Evolutionary conservation across 1,140 invertebrate species (phyloP), one percentile per base, ranked within the genome.

Genomic region (Calephelis nemesis): DNA sequence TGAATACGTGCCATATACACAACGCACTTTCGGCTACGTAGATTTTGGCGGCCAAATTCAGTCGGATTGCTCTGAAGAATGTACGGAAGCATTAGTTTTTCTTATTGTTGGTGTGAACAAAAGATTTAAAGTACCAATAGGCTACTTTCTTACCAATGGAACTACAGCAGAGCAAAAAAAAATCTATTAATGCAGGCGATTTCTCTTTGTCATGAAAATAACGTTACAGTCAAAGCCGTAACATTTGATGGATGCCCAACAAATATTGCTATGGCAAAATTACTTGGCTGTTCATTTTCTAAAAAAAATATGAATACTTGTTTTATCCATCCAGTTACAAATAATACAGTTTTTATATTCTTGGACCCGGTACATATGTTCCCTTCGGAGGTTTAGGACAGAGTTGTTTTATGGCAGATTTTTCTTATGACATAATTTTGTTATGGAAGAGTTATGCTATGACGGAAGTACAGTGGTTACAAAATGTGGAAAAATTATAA

Each of bases 51-150:
- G 10, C 30, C 12, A 42, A 40, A 30, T 62, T 0, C 3, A 4
- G 13, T 19, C 6, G 19, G 62, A 63, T 30, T 3, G 9, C n/a
- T 9, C n/a, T 11, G 13, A 63, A 9, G 62, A 63, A 9, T 4
- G 10, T 4, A 63, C 4, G 15, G 54, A 58, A 15, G 54, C 54
- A 11, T n/a, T 63, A 9, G 62, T 63, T 9, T 60, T 58, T 58
- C 19, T 60, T 15, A 7, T 67, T 47, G 13, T 15, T 58, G n/a
- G 12, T 12, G 19, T 60, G 6, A 54, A 67, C 15, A n/a, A 6
- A 15, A 40, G 10, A 12, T 65, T n/a, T n/a, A 71, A 71, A 64
- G 12, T 71, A 3, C 70, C 66, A 4, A 45, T 72, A 49, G 70
- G 66, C 19, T 72, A 62, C 65, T 65, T 68, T 47, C 62, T 65